Evolutionary conservation across 2,113 vertebrate genomes (phyloP), one percentile per base, ranked within the genome.

Genomic region (Hassar affinis): DNA sequence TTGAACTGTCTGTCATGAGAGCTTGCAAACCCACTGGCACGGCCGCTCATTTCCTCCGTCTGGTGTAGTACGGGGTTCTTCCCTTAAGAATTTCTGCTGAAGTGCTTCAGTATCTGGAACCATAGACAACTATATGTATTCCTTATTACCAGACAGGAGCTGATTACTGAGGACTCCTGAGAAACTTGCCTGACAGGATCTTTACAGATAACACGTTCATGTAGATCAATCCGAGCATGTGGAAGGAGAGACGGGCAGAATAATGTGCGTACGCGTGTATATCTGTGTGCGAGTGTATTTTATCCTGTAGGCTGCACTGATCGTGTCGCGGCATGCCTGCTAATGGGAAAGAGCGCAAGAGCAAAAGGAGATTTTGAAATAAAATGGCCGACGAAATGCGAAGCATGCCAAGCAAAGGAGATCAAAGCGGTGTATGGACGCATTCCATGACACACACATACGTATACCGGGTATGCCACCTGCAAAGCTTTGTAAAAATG

Each of bases 291-390:
- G 76, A 76, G 72, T 85, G 79, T 59, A 71, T 56, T 33, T 79
- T 68, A 78, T 56, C 72, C 72, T 82, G 61, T 59, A 35, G 54
- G 45, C 20, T 51, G 17, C 79, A 78, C 75, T 42, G 42, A 25
- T 91, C 90, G 0, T 90, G 92, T 90, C 85, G 38, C 30, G 51
- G 84, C 92, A 90, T 89, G 91, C 35, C 81, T 83, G 25, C 61
- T 59, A 76, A 61, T 77, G 80, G 83, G 62, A 84, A 88, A 85
- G 78, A 52, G 80, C 81, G 35, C 79, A 68, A 83, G 74, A 86
- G 68, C 71, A 85, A 78, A 82, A 74, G 30, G 35, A 80, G 69
- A 80, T 89, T 82, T 12, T 56, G 76, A 25, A 81, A 86, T 75
- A 49, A 68, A 85, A 81, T 84, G 83, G 86, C 75, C 33, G 56